A percentile compares a stretch with the other conserved stretches of the same genome.
Evolutionary conservation across 2,888 invertebrate species (phyloP).

Genomic region (Drosophila mayaguana): DNA sequence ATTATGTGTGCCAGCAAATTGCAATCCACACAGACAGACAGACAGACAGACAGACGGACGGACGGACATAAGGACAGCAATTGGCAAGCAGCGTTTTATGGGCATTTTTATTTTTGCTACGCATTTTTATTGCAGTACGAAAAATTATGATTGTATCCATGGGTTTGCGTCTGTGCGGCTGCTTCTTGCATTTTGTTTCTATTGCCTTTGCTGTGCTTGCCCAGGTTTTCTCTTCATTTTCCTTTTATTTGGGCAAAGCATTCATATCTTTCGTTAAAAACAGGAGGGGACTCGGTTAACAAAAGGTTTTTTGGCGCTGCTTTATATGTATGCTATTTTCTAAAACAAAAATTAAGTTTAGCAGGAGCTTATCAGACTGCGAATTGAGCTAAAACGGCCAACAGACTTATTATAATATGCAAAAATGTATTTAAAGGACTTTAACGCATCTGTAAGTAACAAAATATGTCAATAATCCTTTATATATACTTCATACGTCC

Average conservation of each 20-base stretch:
- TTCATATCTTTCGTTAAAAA: neutral
- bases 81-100: conserved; percentile 69
- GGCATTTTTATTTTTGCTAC: conserved; percentile 71
- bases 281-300: neutral
- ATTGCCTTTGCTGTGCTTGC: conserved; percentile 20
- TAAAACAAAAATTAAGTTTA: too few species aligned
- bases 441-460: too few species aligned
- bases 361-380: too few species aligned
- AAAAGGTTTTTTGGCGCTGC: conserved; percentile 25
- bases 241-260: neutral
- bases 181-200: conserved; percentile 25
- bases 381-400: too few species aligned
- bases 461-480: too few species aligned
- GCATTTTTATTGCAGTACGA: conserved; percentile 74
- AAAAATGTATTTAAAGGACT: too few species aligned
- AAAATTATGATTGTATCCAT: conserved; percentile 74
- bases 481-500: too few species aligned
- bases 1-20: conserved; percentile 75
- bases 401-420: too few species aligned
- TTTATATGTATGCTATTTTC: neutral
- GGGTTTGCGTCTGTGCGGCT: conserved; percentile 15
- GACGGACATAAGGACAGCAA: conserved; percentile 31
- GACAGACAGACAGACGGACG: conserved; percentile 13
- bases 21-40: conserved; percentile 36
- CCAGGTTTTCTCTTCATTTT: conserved; percentile 25